Evolutionary conservation across 2,797 vertebrate genomes (phyloP).

Genomic region (Pogonophryne albipinna): DNA sequence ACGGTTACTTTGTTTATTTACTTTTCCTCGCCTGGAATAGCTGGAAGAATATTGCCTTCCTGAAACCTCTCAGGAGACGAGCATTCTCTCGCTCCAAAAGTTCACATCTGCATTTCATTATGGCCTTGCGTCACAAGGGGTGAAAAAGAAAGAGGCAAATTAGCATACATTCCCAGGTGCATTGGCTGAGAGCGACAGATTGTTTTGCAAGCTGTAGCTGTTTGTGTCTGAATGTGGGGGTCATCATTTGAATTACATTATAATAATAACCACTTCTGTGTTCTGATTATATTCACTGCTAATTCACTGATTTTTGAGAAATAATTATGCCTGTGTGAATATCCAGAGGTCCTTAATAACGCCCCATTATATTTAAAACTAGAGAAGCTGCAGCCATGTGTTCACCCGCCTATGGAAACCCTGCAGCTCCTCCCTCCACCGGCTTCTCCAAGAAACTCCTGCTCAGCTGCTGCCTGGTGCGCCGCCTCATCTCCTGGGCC

Average conservation of each 20-base stretch:
- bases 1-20: constrained; percentile 8
- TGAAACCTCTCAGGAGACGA: constrained; percentile 21
- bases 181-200: constrained; percentile 27
- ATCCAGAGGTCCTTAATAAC: constrained; percentile 16
- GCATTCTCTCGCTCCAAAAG: constrained; percentile 50
- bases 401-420: constrained; percentile 47
- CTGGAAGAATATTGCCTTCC: constrained; percentile 2
- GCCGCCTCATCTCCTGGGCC: constrained; percentile 87
- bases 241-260: constrained; percentile 32
- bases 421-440: neutral
- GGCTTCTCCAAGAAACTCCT: constrained; percentile 87
- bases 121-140: constrained; percentile 30
- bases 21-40: constrained; percentile 20
- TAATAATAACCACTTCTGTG: constrained; percentile 3
- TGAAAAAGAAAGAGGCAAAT: constrained; percentile 37
- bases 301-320: neutral
- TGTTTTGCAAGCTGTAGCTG: constrained; percentile 23
- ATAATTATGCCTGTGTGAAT: neutral
- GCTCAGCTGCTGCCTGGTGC: constrained; percentile 89
- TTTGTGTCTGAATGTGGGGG: constrained; percentile 28
- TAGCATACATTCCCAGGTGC: constrained; percentile 37
- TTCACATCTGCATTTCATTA: constrained; percentile 63
- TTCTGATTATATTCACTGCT: neutral
- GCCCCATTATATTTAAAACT: constrained; percentile 54
- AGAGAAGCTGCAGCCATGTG: constrained; percentile 77